Conservation (phyloP, 2,888 invertebrate genomes). For the Scaptomyza cyrtandrae region DNA sequence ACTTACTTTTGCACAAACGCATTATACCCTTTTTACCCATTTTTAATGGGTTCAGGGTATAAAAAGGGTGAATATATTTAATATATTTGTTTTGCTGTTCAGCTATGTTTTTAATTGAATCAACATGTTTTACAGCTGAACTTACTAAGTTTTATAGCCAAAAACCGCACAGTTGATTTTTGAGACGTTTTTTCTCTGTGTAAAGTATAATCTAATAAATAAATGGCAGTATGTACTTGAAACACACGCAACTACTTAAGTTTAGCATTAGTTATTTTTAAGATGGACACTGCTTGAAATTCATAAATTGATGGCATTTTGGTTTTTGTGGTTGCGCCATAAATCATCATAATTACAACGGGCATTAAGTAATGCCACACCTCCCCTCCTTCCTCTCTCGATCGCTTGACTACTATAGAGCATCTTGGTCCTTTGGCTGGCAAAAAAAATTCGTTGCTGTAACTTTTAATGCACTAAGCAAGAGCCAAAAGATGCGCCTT, state of each 20-base stretch:
- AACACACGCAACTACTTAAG: slow-evolving; percentile 1
- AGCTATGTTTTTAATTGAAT: too few species aligned
- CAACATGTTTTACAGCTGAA: too few species aligned
- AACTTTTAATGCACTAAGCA: slow-evolving; percentile 71
- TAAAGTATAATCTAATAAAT: too few species aligned
- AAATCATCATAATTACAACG: slow-evolving; percentile 50
- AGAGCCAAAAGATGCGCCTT: slow-evolving; percentile 62
- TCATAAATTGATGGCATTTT: slow-evolving; percentile 46
- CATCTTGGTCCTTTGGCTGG: background rate
- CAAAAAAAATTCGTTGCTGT: background rate
- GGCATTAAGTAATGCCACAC: slow-evolving; percentile 24
- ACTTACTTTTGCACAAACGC: too few species aligned
- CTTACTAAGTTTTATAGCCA: too few species aligned
- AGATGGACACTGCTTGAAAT: slow-evolving; percentile 12
- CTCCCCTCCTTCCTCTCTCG: background rate
- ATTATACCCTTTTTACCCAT: too few species aligned
- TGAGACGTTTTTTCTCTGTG: too few species aligned
- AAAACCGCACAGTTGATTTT: too few species aligned
- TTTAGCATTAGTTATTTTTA: background rate
- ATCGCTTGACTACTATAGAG: background rate
- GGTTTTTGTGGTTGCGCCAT: slow-evolving; percentile 34
- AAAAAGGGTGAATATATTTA: too few species aligned
- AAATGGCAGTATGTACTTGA: background rate
- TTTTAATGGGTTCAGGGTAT: too few species aligned
- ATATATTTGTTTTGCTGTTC: too few species aligned